phyloP scores from a whole-genome alignment of 2,113 vertebrate species.

The Caloenas nicobarica region DNA sequence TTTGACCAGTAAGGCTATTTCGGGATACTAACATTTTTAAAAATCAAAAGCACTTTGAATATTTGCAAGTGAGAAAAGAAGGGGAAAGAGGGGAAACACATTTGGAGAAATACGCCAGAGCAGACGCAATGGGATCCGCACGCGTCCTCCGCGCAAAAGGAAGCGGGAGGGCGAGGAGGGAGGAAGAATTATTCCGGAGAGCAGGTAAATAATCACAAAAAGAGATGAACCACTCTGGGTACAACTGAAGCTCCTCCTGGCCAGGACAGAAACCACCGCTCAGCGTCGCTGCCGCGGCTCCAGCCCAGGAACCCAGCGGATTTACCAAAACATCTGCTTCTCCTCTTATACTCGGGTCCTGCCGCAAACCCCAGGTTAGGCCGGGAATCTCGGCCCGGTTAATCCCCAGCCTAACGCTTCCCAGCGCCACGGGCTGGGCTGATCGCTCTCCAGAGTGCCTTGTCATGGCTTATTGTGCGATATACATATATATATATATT shows the following conservation, averaged over 20 bases:
- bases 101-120: not conserved
- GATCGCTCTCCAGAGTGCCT: not conserved
- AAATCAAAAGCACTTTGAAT: constrained; percentile 31
- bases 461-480: not conserved
- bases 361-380: not conserved
- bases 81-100: not conserved
- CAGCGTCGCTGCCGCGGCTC: not conserved
- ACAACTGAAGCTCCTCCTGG: not conserved
- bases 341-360: not conserved
- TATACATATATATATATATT: rapidly evolving
- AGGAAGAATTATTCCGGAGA: not conserved
- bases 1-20: constrained; percentile 51
- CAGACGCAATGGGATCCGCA: not conserved
- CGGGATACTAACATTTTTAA: not conserved
- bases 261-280: not conserved
- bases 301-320: not conserved
- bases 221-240: not conserved
- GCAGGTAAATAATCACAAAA: not conserved
- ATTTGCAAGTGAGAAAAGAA: not conserved
- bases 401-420: not conserved
- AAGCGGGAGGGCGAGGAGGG: not conserved
- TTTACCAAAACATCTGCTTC: not conserved
- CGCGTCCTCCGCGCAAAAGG: not conserved
- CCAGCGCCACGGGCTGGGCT: not conserved
- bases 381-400: not conserved